Evolutionary conservation across 2,113 vertebrate species (phyloP), one percentile per base, ranked within the genome.

Genomic region (Opisthocomus hoazin): DNA sequence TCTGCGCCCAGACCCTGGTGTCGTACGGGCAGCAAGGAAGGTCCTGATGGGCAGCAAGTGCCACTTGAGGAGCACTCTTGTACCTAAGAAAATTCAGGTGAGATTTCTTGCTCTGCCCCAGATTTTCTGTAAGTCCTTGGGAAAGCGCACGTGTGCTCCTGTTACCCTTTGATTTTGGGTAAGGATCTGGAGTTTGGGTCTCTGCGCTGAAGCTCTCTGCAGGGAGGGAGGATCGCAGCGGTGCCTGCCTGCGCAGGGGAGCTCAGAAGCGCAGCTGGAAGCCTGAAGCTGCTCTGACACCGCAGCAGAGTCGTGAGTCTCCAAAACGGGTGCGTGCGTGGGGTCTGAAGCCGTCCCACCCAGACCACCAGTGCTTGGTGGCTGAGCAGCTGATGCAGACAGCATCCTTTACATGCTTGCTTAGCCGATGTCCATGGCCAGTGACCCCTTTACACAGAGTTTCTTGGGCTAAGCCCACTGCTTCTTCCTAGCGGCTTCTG

Each of bases 241-340:
- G 64, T 36, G 34, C 37, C n/a, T 37, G 46, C 12, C 41, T 43
- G 37, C 4, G 0, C 4, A 9, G 9, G 13, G 36, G 53, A 23
- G 45, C 30, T 68, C 46, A 32, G 54, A 41, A 48, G 2, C 10
- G 73, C 56, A 57, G 43, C 68, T 84, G 73, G 77, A 57, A 92
- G 2, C 39, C 29, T 0, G 0, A n/a, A 50, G 43, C 29, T 68
- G 53, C 34, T 75, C 39, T 75, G 57, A 8, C 7, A 0, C 41
- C 41, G 51, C 69, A n/a, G 60, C 2, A 4, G 32, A 51, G 34
- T 10, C 0, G 0, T 12, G 48, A 56, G 32, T 26, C 58, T 68
- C 27, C 32, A 8, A 30, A 37, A 5, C 4, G 10, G 24, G 9
- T 14, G 0, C 7, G 2, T 23, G n/a, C 5, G 3, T 21, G 51